Percentiles rank a stretch among this genome's conserved stretches.
phyloP scores from a whole-genome alignment of 2,888 invertebrate genomes.

The Thera obeliscata region DNA sequence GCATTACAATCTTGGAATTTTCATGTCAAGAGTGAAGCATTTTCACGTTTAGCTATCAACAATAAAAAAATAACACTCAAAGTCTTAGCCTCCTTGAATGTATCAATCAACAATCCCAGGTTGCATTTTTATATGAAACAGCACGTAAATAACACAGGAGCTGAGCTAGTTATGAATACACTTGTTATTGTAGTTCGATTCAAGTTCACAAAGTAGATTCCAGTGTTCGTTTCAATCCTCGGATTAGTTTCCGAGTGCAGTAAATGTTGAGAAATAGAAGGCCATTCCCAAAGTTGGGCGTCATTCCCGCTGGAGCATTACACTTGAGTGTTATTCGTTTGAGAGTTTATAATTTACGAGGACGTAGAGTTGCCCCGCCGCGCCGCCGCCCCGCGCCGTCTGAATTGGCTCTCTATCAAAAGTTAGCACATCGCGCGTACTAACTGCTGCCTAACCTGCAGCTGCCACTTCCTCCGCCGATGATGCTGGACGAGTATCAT shows the following conservation, averaged over 20 bases:
- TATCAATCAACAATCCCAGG: no score
- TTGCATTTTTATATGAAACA: no score
- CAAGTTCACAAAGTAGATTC: neutral
- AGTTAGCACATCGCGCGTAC: conserved; percentile 32
- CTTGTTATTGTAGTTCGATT: neutral
- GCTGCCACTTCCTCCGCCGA: neutral
- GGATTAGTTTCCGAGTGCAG: conserved; percentile 17
- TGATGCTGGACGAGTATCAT: neutral
- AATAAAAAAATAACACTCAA: no score
- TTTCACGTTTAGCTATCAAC: no score
- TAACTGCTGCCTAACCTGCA: conserved; percentile 9
- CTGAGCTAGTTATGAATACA: neutral
- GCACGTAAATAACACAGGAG: no score
- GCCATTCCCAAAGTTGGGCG: conserved; percentile 27
- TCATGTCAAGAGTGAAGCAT: no score
- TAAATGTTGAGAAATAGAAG: conserved; percentile 32
- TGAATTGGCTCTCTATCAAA: conserved; percentile 38
- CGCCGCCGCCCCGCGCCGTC: neutral
- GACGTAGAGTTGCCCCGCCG: conserved; percentile 30
- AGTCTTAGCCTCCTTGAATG: no score
- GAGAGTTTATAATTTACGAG: conserved; percentile 41
- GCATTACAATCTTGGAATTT: no score
- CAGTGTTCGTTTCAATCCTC: neutral
- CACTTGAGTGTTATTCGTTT: conserved; percentile 40
- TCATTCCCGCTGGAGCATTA: conserved; percentile 27